Percentiles rank a stretch among this genome's conserved stretches.
Conservation (phyloP, 1,140 invertebrate genomes). For the Apis laboriosa region DNA sequence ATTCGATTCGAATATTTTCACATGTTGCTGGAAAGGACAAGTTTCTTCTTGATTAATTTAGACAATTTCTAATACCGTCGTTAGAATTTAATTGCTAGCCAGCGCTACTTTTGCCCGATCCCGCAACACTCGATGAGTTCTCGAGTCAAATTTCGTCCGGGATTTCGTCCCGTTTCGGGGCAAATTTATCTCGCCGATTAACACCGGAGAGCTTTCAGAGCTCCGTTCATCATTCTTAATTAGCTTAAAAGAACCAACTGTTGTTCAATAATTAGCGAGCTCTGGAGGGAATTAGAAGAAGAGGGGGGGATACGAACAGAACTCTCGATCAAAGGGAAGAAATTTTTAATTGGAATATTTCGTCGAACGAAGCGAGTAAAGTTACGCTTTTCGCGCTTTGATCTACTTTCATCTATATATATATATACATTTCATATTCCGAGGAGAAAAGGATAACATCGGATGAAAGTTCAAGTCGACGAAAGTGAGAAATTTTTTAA, state of each 20-base stretch:
- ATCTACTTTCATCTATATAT: background rate
- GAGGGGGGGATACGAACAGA: background rate
- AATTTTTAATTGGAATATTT: background rate
- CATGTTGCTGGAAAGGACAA: no score
- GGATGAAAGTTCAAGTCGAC: no score
- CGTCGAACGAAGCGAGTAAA: background rate
- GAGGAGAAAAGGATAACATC: no score
- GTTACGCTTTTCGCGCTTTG: background rate
- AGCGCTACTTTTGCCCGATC: background rate
- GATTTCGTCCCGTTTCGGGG: background rate
- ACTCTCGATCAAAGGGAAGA: background rate
- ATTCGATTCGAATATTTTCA: background rate
- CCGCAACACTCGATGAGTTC: background rate
- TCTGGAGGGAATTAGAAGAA: background rate
- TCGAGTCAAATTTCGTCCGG: background rate
- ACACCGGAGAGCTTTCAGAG: background rate
- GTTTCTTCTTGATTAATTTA: background rate
- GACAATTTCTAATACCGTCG: background rate
- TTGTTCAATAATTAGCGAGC: background rate
- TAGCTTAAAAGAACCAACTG: background rate
- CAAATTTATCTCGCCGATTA: background rate
- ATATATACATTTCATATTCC: background rate
- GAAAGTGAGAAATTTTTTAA: no score
- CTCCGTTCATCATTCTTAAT: background rate
- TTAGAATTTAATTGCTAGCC: background rate